These are phyloP conservation scores for Calliphora vicina DNA, from an alignment of 1,140 invertebrate species.

Conservation along the genomic window DNA sequence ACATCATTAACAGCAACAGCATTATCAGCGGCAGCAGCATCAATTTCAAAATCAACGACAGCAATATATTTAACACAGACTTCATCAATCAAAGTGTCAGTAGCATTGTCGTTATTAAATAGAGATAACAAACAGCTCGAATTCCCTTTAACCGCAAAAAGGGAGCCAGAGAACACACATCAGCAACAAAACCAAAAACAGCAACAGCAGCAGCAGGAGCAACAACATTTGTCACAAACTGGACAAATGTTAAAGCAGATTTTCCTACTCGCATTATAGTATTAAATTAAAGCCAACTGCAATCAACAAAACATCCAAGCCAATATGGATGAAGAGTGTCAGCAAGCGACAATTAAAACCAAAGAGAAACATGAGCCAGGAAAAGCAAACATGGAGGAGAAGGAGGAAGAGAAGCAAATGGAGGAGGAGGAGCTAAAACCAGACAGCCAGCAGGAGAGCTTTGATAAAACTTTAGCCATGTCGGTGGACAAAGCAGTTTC, in stretches of 20 bases:
- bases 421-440: not conserved
- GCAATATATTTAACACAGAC: not conserved
- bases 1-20: not conserved
- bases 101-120: constrained; percentile 6
- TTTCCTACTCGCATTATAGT: not conserved
- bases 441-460: not conserved
- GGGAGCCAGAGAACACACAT: not conserved
- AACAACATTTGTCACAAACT: not conserved
- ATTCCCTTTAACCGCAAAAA: not conserved
- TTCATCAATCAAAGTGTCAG: constrained; percentile 25
- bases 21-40: not conserved
- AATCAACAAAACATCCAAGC: not conserved
- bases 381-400: not conserved
- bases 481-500: constrained; percentile 59
- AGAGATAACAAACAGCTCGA: not conserved
- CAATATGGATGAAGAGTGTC: constrained; percentile 1
- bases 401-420: too few relatives aligned
- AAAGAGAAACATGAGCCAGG: not conserved
- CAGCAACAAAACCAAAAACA: not conserved
- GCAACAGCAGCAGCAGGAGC: not conserved
- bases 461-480: not conserved
- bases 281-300: not conserved
- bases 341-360: not conserved
- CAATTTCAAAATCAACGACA: not conserved
- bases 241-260: constrained; percentile 8